These are phyloP conservation scores for Pelagia noctiluca DNA, from an alignment of 30 jellyfish, hydroid and myxozoan genomes.

Conservation along the genomic window DNA sequence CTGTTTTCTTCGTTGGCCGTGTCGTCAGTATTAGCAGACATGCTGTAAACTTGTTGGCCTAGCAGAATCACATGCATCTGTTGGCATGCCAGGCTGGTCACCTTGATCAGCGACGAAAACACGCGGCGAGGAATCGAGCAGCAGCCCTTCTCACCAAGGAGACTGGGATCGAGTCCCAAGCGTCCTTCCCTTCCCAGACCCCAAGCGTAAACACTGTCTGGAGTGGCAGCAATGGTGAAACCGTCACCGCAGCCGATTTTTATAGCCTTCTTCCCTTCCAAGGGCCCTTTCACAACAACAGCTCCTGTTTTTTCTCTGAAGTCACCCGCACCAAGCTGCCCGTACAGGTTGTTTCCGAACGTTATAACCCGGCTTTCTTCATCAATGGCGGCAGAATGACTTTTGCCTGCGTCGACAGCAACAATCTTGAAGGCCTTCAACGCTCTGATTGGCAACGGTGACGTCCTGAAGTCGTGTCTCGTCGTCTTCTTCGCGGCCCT, in stretches of 20 bases:
- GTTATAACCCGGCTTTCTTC: constrained; percentile 85
- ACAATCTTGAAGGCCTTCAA: constrained; percentile 75
- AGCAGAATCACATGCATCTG: constrained; percentile 78
- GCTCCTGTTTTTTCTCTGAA: constrained; percentile 72
- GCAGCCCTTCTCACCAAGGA: constrained; percentile 73
- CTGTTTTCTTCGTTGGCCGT: constrained; percentile 29
- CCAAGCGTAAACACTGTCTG: constrained; percentile 90
- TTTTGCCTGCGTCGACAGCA: constrained; percentile 82
- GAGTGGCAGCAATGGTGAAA: constrained; percentile 88
- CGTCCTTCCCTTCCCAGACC: constrained; percentile 92
- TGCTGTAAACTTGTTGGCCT: constrained; percentile 77
- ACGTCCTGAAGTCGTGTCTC: constrained; percentile 61
- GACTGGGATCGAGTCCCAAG: constrained; percentile 84
- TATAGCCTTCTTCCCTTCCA: constrained; percentile 74
- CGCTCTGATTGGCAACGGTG: constrained; percentile 89
- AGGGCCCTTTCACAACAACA: constrained; percentile 79
- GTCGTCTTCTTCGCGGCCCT: constrained; percentile 31
- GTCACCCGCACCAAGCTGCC: constrained; percentile 93
- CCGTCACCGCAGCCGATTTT: constrained; percentile 91
- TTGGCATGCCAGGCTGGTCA: constrained; percentile 82
- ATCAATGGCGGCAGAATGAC: constrained; percentile 94
- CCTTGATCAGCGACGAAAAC: constrained; percentile 85
- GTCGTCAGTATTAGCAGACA: constrained; percentile 12
- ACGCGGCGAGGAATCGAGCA: constrained; percentile 83
- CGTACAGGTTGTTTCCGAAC: constrained; percentile 82